Conservation (phyloP, 2,797 vertebrate species). For the Chromis chromis region DNA sequence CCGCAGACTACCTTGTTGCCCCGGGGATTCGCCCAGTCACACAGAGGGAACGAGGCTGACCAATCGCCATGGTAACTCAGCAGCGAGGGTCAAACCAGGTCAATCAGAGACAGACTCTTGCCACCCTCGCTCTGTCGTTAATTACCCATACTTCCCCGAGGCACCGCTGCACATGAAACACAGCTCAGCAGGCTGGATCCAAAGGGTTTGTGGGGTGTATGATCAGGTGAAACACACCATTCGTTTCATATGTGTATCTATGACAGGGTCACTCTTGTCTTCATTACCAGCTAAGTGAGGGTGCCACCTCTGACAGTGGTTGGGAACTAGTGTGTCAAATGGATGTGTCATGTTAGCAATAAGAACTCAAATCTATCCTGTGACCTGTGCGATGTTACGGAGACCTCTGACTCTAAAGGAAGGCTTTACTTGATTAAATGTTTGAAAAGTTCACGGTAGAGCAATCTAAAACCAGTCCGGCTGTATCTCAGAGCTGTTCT, state of each 20-base stretch:
- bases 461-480: slow-evolving; percentile 16
- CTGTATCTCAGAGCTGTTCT: slow-evolving; percentile 19
- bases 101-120: slow-evolving; percentile 78
- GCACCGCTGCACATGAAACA: slow-evolving; percentile 60
- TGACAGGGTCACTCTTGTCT: slow-evolving; percentile 47
- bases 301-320: slow-evolving; percentile 37
- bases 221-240: slow-evolving; percentile 53
- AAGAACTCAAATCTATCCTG: slow-evolving; percentile 35
- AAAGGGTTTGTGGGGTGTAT: slow-evolving; percentile 30
- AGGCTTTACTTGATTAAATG: slow-evolving; percentile 38
- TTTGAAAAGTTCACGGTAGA: slow-evolving; percentile 11
- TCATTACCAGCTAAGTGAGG: slow-evolving; percentile 32
- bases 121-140: slow-evolving; percentile 77
- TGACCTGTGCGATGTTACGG: slow-evolving; percentile 14
- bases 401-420: slow-evolving; percentile 44
- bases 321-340: slow-evolving; percentile 49
- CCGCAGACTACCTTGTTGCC: slow-evolving; percentile 60
- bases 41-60: slow-evolving; percentile 63
- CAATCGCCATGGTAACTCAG: slow-evolving; percentile 68
- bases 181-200: slow-evolving; percentile 42
- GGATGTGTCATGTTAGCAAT: slow-evolving; percentile 47
- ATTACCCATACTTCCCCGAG: slow-evolving; percentile 77
- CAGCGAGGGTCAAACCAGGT: slow-evolving; percentile 74
- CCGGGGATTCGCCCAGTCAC: slow-evolving; percentile 67
- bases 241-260: slow-evolving; percentile 46